These are phyloP conservation scores for Todus mexicanus DNA, from an alignment of 2,797 vertebrate species.

Conservation along the genomic window DNA sequence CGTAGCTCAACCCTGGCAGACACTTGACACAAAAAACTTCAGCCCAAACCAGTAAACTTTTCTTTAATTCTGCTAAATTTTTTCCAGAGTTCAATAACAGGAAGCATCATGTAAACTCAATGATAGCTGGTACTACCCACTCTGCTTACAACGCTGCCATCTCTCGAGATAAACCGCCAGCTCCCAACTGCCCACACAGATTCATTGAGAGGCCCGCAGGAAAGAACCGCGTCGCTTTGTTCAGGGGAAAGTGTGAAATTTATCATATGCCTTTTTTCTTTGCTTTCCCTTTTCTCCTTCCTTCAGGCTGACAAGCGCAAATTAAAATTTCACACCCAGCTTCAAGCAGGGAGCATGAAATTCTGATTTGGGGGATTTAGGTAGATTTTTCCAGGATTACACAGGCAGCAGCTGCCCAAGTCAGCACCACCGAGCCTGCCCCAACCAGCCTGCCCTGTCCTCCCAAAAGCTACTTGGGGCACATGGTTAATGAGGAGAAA, in stretches of 20 bases:
- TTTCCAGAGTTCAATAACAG: slow-evolving; percentile 5
- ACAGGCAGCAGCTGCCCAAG: not conserved
- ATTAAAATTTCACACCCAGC: slow-evolving; percentile 64
- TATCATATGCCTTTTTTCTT: slow-evolving; percentile 36
- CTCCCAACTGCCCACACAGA: slow-evolving; percentile 33
- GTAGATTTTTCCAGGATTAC: slow-evolving; percentile 16
- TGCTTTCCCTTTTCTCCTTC: slow-evolving; percentile 30
- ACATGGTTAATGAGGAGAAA: not conserved
- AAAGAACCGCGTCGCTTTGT: not conserved
- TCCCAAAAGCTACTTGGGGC: not conserved
- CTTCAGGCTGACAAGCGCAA: slow-evolving; percentile 60
- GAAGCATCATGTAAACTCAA: slow-evolving; percentile 15
- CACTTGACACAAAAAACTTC: not conserved
- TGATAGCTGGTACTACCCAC: slow-evolving; percentile 25
- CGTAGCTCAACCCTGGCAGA: not conserved
- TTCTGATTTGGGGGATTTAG: slow-evolving; percentile 28
- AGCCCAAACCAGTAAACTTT: not conserved
- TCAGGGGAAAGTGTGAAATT: slow-evolving; percentile 37
- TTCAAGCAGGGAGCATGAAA: slow-evolving; percentile 13
- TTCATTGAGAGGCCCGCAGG: slow-evolving; percentile 36
- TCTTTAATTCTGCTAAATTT: not conserved
- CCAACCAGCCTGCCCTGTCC: not conserved
- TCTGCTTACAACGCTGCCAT: slow-evolving; percentile 40
- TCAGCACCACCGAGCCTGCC: not conserved
- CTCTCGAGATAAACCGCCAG: slow-evolving; percentile 22